These are phyloP conservation scores for Ophioderma brevispina DNA, from an alignment of 35 echinoderm and acorn worm species.

Conservation along the genomic window DNA sequence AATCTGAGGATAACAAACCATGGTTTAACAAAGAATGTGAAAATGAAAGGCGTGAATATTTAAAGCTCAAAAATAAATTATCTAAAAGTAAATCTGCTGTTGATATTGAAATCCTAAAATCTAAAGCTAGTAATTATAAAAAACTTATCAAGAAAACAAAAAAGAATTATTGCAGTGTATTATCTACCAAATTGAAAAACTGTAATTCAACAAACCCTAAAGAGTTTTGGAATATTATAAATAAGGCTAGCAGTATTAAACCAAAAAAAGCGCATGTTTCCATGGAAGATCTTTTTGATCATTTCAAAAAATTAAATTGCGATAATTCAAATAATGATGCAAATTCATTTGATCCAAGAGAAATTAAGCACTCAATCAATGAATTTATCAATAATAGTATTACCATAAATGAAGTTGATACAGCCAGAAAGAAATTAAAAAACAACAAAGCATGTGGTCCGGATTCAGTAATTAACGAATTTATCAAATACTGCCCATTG, in stretches of 20 bases:
- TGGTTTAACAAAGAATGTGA: background rate
- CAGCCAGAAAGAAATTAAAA: background rate
- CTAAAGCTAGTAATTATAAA: too few species aligned
- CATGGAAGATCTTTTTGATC: background rate
- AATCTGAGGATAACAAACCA: background rate
- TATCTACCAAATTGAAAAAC: background rate
- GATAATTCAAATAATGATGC: background rate
- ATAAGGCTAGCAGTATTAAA: background rate
- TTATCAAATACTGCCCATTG: background rate
- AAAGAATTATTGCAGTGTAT: background rate
- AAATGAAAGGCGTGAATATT: background rate
- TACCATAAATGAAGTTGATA: background rate
- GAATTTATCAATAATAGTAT: background rate
- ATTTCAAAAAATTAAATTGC: background rate
- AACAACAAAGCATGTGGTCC: background rate
- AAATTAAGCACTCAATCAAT: background rate
- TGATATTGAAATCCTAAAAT: too few species aligned
- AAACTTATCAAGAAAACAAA: too few species aligned
- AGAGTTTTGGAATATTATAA: background rate
- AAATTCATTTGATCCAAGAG: background rate
- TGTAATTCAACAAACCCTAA: background rate
- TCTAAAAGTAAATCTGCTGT: background rate
- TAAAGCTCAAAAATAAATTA: background rate
- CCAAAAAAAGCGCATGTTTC: background rate
- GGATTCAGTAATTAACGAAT: conserved; percentile 3